These are phyloP conservation scores for Colius striatus DNA, from an alignment of 2,113 vertebrate genomes.

Conservation along the genomic window DNA sequence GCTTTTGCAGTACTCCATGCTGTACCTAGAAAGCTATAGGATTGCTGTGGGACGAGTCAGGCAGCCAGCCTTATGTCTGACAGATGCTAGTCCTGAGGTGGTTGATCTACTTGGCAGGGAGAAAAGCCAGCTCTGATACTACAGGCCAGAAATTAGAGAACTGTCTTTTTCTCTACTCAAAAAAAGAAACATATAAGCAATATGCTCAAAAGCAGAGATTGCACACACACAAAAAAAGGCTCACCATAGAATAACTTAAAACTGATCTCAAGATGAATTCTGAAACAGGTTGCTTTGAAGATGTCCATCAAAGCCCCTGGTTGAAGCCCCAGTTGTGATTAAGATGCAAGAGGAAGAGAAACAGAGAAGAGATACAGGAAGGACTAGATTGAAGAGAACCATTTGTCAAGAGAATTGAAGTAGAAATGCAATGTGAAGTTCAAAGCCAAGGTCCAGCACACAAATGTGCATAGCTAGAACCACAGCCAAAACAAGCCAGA, in stretches of 20 bases:
- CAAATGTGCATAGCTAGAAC: not conserved
- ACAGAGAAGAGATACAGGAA: not conserved
- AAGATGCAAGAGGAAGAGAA: conserved; percentile 2
- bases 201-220: not conserved
- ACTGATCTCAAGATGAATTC: not conserved
- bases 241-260: conserved; percentile 5
- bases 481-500: not conserved
- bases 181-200: conserved; percentile 21
- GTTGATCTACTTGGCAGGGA: not conserved
- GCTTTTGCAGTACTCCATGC: not conserved
- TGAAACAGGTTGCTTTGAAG: conserved; percentile 55
- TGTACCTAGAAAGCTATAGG: conserved; percentile 17
- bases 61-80: conserved; percentile 12
- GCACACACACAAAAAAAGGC: not conserved
- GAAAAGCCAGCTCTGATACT: conserved; percentile 5
- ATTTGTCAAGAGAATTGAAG: conserved; percentile 22
- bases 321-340: not conserved
- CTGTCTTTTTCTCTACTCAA: conserved; percentile 48
- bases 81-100: conserved; percentile 38
- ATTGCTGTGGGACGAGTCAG: not conserved
- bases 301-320: not conserved
- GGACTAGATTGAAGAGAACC: not conserved
- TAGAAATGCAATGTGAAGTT: not conserved
- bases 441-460: not conserved
- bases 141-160: conserved; percentile 37